phyloP scores from a whole-genome alignment of 1,140 invertebrate species.

The Rhopalosiphum maidis region DNA sequence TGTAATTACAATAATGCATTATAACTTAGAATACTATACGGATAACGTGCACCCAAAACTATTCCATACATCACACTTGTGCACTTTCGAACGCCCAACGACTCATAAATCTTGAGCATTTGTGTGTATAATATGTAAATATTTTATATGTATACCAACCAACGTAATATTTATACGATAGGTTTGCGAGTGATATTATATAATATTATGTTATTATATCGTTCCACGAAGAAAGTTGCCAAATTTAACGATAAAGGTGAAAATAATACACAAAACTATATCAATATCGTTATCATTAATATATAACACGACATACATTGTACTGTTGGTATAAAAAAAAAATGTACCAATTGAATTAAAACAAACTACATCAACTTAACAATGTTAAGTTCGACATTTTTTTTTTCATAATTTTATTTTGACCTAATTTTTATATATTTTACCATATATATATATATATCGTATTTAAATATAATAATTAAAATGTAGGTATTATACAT shows the following conservation, averaged over 20 bases:
- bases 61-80: not conserved
- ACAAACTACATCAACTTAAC: too few relatives aligned
- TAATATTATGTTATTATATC: not conserved
- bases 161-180: not conserved
- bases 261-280: not conserved
- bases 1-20: not conserved
- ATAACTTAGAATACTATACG: not conserved
- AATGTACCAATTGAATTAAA: not conserved
- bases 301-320: too few relatives aligned
- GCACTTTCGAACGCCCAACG: not conserved
- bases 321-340: not conserved
- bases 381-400: too few relatives aligned
- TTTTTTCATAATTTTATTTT: too few relatives aligned
- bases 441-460: not conserved
- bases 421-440: too few relatives aligned
- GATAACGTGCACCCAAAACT: not conserved
- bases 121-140: not conserved
- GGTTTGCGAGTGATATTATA: not conserved
- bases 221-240: not conserved
- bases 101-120: not conserved
- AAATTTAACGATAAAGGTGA: not conserved
- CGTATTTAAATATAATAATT: not conserved
- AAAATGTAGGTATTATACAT: not conserved
- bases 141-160: not conserved
- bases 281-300: too few relatives aligned